Conservation (phyloP, 2,113 vertebrate genomes). For the Nycticryphes semicollaris region DNA sequence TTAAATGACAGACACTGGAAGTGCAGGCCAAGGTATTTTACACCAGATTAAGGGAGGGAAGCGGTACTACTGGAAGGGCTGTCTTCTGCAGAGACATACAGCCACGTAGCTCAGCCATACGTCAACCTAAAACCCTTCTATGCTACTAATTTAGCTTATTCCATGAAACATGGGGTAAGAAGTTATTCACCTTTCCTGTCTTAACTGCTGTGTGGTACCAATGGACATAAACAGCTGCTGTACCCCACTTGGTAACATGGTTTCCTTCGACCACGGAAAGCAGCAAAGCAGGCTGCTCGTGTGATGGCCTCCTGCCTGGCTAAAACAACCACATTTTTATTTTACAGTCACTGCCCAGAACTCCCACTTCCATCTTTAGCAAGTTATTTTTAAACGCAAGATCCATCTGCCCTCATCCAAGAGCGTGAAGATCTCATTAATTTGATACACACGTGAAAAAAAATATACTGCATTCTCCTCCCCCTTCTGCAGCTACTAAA, state of each 20-base stretch:
- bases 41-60: background rate
- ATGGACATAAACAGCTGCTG: background rate
- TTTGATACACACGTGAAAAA: background rate
- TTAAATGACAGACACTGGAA: background rate
- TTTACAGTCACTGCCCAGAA: background rate
- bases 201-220: background rate
- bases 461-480: background rate
- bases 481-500: background rate
- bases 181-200: background rate
- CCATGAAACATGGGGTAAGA: background rate
- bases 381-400: slow-evolving; percentile 40
- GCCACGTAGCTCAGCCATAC: background rate
- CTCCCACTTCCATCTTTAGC: slow-evolving; percentile 21
- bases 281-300: background rate
- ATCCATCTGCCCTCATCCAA: slow-evolving; percentile 27
- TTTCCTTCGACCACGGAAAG: background rate
- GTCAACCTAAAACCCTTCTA: background rate
- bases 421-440: background rate
- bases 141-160: background rate
- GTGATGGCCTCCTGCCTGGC: background rate
- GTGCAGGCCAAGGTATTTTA: background rate
- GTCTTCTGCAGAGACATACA: background rate
- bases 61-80: background rate
- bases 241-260: background rate
- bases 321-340: background rate